Conservation (phyloP, 2,113 vertebrate genomes). For the Chaetura pelagica region DNA sequence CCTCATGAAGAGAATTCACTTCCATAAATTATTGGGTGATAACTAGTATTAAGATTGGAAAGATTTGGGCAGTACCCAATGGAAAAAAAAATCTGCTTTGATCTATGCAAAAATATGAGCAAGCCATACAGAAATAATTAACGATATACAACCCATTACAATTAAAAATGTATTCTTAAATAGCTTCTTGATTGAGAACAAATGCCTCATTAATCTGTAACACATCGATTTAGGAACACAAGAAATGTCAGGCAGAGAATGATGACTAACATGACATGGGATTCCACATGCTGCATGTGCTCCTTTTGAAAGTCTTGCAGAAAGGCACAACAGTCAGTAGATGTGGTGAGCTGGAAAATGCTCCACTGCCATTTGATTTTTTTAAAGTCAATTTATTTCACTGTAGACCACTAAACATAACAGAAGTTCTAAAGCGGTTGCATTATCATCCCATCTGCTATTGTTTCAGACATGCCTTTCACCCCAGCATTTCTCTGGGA, state of each 20-base stretch:
- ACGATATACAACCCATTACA: constrained; percentile 77
- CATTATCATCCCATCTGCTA: neutral
- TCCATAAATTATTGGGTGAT: constrained; percentile 44
- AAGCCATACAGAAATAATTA: constrained; percentile 76
- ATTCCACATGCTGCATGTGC: constrained; percentile 37
- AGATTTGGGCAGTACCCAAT: neutral
- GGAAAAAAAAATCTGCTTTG: constrained; percentile 22
- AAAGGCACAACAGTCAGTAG: constrained; percentile 48
- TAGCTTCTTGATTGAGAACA: constrained; percentile 80
- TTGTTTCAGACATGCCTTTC: neutral
- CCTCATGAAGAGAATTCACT: constrained; percentile 11
- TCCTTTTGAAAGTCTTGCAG: constrained; percentile 18
- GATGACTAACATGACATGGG: constrained; percentile 68
- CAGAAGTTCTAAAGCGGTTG: neutral
- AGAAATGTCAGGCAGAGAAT: constrained; percentile 72
- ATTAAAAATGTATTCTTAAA: constrained; percentile 81
- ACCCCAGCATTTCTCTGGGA: neutral
- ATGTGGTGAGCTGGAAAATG: constrained; percentile 20
- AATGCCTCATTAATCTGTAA: constrained; percentile 83
- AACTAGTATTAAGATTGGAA: constrained; percentile 19
- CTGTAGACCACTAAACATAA: neutral
- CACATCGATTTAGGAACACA: constrained; percentile 70
- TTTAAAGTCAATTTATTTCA: neutral
- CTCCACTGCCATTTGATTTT: neutral
- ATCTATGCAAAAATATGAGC: constrained; percentile 68